A percentile compares a stretch with the other conserved stretches of the same genome.
phyloP scores from a whole-genome alignment of 2,888 invertebrate genomes.

The Stenoptilia bipunctidactyla region DNA sequence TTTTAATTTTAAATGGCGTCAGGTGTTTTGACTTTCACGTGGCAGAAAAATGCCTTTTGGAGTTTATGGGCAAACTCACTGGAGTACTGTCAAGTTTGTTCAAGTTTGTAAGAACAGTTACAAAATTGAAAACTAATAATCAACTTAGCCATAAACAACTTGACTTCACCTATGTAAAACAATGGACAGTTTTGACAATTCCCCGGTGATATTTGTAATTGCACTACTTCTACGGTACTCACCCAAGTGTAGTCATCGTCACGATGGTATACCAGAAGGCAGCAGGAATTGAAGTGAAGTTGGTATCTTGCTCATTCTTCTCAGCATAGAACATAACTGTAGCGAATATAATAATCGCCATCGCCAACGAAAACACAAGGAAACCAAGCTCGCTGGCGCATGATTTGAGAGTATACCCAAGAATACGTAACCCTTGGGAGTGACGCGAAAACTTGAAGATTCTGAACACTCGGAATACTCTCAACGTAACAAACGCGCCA shows the following conservation, averaged over 20 bases:
- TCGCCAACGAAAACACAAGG: constrained; percentile 98
- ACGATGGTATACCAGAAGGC: constrained; percentile 99
- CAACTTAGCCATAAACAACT: background rate
- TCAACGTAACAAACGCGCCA: constrained; percentile 97
- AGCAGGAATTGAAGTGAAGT: constrained; percentile 99
- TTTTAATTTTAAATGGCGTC: constrained; percentile 57
- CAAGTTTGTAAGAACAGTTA: too few relatives aligned
- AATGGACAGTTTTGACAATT: too few relatives aligned
- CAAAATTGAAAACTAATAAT: too few relatives aligned
- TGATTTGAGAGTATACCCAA: constrained; percentile 98
- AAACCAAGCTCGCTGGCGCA: constrained; percentile 99
- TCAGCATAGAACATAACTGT: constrained; percentile 99
- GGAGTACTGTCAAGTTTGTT: too few relatives aligned
- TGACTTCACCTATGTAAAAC: too few relatives aligned
- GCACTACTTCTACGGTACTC: constrained; percentile 62
- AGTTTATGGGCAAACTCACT: too few relatives aligned
- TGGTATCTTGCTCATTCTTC: constrained; percentile 96
- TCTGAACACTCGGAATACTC: constrained; percentile 99
- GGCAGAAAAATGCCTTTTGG: too few relatives aligned
- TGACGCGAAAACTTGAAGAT: constrained; percentile 99
- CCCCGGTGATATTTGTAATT: too few relatives aligned
- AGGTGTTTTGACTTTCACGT: too few relatives aligned
- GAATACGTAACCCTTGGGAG: constrained; percentile 97
- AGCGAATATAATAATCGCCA: constrained; percentile 99
- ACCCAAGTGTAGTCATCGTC: constrained; percentile 99